Conservation (phyloP, 2,888 invertebrate species). For the Hirtodrosophila duncani region DNA sequence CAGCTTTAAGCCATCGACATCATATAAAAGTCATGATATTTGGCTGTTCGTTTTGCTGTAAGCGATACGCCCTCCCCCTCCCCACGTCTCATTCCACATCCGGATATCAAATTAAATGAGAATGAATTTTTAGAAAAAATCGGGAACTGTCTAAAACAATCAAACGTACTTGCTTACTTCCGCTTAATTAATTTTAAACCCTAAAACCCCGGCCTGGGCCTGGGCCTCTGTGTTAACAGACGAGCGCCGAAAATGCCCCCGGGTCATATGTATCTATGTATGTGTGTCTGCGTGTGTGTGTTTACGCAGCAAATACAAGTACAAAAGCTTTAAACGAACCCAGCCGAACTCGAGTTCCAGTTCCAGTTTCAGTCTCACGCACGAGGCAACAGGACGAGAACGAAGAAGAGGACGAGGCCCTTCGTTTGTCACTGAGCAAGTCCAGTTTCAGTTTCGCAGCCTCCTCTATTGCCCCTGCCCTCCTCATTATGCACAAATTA, state of each 20-base stretch:
- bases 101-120: slow-evolving; percentile 45
- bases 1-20: too few relatives aligned
- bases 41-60: neutral
- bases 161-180: slow-evolving; percentile 64
- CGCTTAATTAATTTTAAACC: slow-evolving; percentile 70
- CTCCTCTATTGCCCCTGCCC: slow-evolving; percentile 11
- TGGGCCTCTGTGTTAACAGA: slow-evolving; percentile 58
- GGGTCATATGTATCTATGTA: slow-evolving; percentile 41
- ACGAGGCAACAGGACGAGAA: too few relatives aligned
- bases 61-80: neutral
- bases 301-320: neutral
- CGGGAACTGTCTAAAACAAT: slow-evolving; percentile 65
- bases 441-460: slow-evolving; percentile 30
- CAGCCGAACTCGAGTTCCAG: neutral
- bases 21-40: neutral
- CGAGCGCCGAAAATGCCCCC: slow-evolving; percentile 51
- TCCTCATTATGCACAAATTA: slow-evolving; percentile 54
- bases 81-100: slow-evolving; percentile 5
- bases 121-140: slow-evolving; percentile 36
- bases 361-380: too few relatives aligned
- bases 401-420: too few relatives aligned
- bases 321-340: neutral
- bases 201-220: slow-evolving; percentile 56
- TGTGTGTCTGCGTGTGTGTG: slow-evolving; percentile 9
- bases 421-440: slow-evolving; percentile 44